Conservation (phyloP, 1,140 invertebrate species). For the Leptestheria dahalacensis region DNA sequence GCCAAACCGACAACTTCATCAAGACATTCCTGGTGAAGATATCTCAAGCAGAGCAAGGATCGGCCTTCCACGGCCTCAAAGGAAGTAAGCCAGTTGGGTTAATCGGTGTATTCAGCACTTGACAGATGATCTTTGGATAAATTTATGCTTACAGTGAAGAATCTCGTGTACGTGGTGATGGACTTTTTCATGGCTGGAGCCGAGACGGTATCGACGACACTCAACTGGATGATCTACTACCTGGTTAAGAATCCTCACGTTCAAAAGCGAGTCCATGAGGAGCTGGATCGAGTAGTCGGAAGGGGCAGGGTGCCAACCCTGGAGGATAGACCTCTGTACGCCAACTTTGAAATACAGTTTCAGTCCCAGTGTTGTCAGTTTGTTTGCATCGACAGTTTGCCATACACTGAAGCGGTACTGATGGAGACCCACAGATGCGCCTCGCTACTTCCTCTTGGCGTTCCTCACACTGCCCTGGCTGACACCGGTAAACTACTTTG, state of each 20-base stretch:
- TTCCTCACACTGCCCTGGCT: too few species aligned
- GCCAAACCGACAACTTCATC: not conserved
- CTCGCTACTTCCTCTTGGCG: too few species aligned
- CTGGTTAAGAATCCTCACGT: slow-evolving; percentile 73
- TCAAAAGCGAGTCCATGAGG: slow-evolving; percentile 65
- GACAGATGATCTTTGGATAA: too few species aligned
- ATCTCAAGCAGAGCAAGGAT: not conserved
- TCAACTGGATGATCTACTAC: slow-evolving; percentile 75
- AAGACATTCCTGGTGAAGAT: not conserved
- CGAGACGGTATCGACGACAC: slow-evolving; percentile 82
- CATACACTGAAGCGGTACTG: not conserved
- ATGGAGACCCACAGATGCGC: too few species aligned
- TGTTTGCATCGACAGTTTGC: too few species aligned
- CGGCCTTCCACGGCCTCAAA: not conserved
- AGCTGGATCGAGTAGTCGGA: slow-evolving; percentile 72
- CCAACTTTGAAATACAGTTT: too few species aligned
- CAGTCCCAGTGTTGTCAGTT: too few species aligned
- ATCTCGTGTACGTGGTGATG: not conserved
- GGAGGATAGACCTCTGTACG: slow-evolving; percentile 38
- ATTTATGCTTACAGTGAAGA: not conserved
- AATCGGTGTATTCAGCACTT: too few species aligned
- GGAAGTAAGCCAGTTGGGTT: too few species aligned
- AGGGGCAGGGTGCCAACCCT: slow-evolving; percentile 59
- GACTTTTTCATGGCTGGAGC: slow-evolving; percentile 85
- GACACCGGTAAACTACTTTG: too few species aligned